Evolutionary conservation across 1,140 invertebrate genomes (phyloP).

Genomic region (Drosophila kepulauana): DNA sequence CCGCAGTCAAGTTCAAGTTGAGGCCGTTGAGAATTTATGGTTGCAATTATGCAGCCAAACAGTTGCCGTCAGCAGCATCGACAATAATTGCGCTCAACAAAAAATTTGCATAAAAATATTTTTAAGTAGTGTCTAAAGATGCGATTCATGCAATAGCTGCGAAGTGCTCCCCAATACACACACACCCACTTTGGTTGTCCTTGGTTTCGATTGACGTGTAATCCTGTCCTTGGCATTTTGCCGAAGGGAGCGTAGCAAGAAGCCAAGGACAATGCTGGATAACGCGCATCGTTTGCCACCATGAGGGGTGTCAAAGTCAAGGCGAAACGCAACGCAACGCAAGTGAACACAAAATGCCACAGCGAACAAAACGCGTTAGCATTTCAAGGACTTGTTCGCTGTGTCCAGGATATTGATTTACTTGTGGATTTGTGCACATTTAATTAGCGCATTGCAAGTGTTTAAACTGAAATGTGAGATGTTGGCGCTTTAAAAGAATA

Average conservation of each 20-base stretch:
- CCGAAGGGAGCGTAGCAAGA: constrained; percentile 28
- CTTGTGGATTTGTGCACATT: constrained; percentile 62
- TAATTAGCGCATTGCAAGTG: constrained; percentile 68
- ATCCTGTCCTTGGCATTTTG: constrained; percentile 81
- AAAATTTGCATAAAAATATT: constrained; percentile 73
- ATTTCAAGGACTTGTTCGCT: constrained; percentile 66
- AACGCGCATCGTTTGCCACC: constrained; percentile 20
- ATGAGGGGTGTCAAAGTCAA: constrained; percentile 75
- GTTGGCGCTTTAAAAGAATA: neutral
- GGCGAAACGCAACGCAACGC: constrained; percentile 46
- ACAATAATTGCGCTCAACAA: constrained; percentile 66
- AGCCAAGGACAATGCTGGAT: constrained; percentile 64
- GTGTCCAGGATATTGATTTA: constrained; percentile 74
- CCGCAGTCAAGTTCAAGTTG: constrained; percentile 68
- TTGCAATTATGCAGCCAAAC: constrained; percentile 72
- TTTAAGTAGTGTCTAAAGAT: constrained; percentile 72
- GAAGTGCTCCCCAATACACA: neutral
- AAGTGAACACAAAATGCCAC: constrained; percentile 33
- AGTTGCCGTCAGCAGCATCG: constrained; percentile 63
- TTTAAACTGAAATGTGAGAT: constrained; percentile 59
- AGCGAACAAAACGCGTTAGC: constrained; percentile 41
- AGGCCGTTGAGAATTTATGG: constrained; percentile 68
- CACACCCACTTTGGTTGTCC: constrained; percentile 62
- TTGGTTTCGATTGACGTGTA: constrained; percentile 79
- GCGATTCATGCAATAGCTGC: constrained; percentile 2